Base-by-base conservation (phyloP, 2,888 invertebrate genomes). In the Lasioglossum malachurum region DNA sequence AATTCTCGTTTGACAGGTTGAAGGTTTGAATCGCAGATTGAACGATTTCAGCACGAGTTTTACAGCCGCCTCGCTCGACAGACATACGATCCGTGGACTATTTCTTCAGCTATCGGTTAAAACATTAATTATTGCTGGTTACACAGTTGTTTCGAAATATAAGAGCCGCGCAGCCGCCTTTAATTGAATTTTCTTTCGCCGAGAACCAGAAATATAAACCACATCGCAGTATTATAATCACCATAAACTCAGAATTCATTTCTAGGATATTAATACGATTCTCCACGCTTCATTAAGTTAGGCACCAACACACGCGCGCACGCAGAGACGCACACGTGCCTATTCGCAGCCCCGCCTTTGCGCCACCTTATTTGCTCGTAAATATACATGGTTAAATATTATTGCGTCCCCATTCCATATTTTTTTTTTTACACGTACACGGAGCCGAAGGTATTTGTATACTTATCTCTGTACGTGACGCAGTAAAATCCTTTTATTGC, bases 181-280 rank as follows among this genome's bases (percentile, higher is more conserved):
- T 31, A 64, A 31, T 64, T 35, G 64, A 64, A 31, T 16, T 64
- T 64, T 31, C 64, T 16, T 16, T 7, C 69, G 35, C 4, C 38
- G 1, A 23, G 38, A 69, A 69, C 23, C 35, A 10, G 35, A 69
- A 69, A 38, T 23, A 23, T 69, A 38, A 23, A 69, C 35, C 23
- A 38, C 23, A 23, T 38, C 35, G 23, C 35, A 19, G 35, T 23
- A 23, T 69, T 23, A 69, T 23, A 38, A 35, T 38, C 23, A 31
- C 64, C 69, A 38, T 35, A 16, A 38, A 69, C 19, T 69, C 69
- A 23, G 35, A 38, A 69, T 69, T 69, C 38, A 38, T 38, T 35
- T 38, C 35, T 38, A 69, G 35, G 23, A 35, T 69, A 69, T 69
- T 69, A 67, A 69, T 23, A 69, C 69, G 69, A 69, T 69, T 69